These are phyloP conservation scores for Cantharis nigra DNA, from an alignment of 2,888 invertebrate species.

Conservation along the genomic window DNA sequence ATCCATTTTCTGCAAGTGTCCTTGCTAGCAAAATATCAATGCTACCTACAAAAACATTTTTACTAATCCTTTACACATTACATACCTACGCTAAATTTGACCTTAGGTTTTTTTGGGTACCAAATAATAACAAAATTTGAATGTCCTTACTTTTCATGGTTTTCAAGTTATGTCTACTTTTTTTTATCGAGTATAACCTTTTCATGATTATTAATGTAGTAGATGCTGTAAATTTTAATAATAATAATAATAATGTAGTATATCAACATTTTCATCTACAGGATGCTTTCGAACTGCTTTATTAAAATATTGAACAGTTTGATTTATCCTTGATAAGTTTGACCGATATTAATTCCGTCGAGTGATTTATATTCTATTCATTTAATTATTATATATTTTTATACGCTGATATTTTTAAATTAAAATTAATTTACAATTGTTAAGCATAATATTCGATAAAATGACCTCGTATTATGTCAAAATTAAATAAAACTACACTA, in stretches of 20 bases:
- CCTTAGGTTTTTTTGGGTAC: conserved; percentile 3
- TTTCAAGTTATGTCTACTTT: background rate
- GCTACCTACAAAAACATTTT: background rate
- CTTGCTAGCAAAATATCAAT: background rate
- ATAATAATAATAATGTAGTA: background rate
- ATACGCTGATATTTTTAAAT: background rate
- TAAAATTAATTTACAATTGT: background rate
- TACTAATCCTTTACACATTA: background rate
- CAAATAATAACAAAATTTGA: conserved; percentile 11
- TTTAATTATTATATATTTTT: background rate
- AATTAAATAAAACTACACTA: background rate
- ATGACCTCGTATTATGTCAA: background rate
- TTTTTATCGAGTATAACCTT: background rate
- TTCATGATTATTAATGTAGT: background rate
- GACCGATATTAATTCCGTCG: background rate
- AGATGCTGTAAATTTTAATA: background rate
- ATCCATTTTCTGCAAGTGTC: background rate
- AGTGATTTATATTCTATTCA: background rate
- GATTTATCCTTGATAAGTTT: background rate
- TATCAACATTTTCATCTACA: background rate
- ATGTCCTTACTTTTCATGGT: conserved; percentile 12
- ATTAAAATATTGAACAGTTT: background rate
- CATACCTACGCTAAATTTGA: background rate
- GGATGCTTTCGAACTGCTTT: background rate
- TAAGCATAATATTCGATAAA: background rate